These are phyloP conservation scores for Tenthredo amoena DNA, from an alignment of 2,888 invertebrate species.

Conservation along the genomic window DNA sequence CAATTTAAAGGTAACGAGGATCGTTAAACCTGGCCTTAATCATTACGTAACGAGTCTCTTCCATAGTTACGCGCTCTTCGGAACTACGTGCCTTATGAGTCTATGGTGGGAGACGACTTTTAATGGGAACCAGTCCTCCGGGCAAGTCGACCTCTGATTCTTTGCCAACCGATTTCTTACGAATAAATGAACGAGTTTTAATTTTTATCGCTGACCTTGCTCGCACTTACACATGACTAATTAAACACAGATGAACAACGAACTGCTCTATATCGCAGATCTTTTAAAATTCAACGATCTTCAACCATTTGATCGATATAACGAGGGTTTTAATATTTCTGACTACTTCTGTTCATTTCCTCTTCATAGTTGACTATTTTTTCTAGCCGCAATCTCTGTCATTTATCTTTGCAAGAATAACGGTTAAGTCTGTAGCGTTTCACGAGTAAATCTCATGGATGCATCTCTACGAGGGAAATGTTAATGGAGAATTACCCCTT, in stretches of 20 bases:
- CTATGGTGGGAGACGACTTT: constrained; percentile 35
- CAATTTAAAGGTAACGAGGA: constrained; percentile 12
- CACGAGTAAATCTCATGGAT: background rate
- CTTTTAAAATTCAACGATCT: background rate
- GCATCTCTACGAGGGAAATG: background rate
- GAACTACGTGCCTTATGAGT: background rate
- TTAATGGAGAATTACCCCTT: background rate
- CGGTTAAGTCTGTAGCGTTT: background rate
- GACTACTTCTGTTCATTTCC: background rate
- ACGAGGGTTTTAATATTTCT: background rate
- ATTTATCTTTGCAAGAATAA: background rate
- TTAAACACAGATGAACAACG: background rate
- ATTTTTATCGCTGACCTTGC: constrained; percentile 50
- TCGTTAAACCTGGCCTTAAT: constrained; percentile 37
- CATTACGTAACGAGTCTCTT: constrained; percentile 31
- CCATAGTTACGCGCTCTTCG: constrained; percentile 7
- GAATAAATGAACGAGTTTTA: constrained; percentile 38
- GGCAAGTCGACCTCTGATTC: constrained; percentile 9
- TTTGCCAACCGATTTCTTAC: constrained; percentile 46
- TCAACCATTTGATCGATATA: background rate
- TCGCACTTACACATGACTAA: background rate
- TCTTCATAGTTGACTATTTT: background rate
- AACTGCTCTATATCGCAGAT: background rate
- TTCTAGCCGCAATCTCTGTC: background rate
- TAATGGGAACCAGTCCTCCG: constrained; percentile 42